Percentiles rank a stretch among this genome's conserved stretches.
Conservation (phyloP, 2,113 vertebrate species). For the Oophaga pumilio region DNA sequence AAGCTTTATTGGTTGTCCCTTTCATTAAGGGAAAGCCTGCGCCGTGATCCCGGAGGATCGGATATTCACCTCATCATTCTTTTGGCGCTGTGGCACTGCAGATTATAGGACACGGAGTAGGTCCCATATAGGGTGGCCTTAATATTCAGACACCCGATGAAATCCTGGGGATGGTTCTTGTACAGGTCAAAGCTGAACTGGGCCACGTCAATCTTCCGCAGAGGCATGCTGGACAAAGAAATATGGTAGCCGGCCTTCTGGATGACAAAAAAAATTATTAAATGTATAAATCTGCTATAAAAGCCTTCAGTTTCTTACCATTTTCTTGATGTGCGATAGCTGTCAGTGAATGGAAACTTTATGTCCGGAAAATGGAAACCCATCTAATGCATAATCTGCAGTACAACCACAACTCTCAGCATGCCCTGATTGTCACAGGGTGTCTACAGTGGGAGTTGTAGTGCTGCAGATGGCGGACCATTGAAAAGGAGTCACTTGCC, state of each 20-base stretch:
- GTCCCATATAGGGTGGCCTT: constrained; percentile 89
- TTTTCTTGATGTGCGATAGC: neutral
- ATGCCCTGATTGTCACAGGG: too few species aligned
- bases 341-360: neutral
- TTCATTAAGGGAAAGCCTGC: too few species aligned
- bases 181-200: constrained; percentile 90
- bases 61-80: constrained; percentile 75
- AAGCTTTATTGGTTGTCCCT: neutral
- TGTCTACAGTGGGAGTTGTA: too few species aligned
- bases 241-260: constrained; percentile 65
- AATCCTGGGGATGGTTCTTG: constrained; percentile 86
- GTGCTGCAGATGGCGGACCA: too few species aligned
- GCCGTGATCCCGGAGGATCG: neutral
- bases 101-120: constrained; percentile 88
- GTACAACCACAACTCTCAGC: too few species aligned
- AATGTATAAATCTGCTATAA: neutral
- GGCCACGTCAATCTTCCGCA: constrained; percentile 83
- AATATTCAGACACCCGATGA: constrained; percentile 88
- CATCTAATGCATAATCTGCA: too few species aligned
- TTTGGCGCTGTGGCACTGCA: constrained; percentile 84
- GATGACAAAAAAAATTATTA: neutral
- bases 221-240: constrained; percentile 62
- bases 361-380: neutral
- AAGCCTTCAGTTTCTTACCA: neutral
- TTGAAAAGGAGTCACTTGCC: too few species aligned